These are phyloP conservation scores for Castor canadensis DNA, from an alignment of 2,113 vertebrate genomes.

Conservation along the genomic window DNA sequence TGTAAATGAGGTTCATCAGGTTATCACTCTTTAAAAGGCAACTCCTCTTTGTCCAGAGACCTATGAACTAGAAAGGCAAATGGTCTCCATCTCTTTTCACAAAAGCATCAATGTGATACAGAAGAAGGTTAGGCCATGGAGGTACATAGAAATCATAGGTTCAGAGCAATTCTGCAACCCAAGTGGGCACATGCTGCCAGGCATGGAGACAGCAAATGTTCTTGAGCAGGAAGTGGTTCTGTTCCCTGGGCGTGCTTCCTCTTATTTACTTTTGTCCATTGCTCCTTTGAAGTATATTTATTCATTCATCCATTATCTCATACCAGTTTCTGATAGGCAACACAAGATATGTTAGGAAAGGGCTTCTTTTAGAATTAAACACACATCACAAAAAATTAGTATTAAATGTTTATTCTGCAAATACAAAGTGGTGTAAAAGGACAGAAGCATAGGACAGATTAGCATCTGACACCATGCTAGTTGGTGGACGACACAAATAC, in stretches of 20 bases:
- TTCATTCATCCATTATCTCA: neutral
- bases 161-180: neutral
- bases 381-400: neutral
- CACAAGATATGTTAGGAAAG: neutral
- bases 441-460: neutral
- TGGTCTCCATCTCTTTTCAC: neutral
- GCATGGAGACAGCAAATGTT: neutral
- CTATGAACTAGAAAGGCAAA: neutral
- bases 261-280: neutral
- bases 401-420: neutral
- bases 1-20: neutral
- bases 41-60: neutral
- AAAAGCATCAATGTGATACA: neutral
- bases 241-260: neutral
- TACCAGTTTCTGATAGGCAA: neutral
- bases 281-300: neutral
- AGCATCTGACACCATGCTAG: neutral
- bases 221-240: neutral
- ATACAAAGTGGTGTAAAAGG: neutral
- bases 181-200: neutral
- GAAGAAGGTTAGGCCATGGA: neutral
- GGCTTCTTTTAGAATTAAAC: neutral
- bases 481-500: neutral
- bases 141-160: neutral
- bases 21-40: neutral